phyloP scores from a whole-genome alignment of 1,140 invertebrate genomes.

The Wasmannia auropunctata region DNA sequence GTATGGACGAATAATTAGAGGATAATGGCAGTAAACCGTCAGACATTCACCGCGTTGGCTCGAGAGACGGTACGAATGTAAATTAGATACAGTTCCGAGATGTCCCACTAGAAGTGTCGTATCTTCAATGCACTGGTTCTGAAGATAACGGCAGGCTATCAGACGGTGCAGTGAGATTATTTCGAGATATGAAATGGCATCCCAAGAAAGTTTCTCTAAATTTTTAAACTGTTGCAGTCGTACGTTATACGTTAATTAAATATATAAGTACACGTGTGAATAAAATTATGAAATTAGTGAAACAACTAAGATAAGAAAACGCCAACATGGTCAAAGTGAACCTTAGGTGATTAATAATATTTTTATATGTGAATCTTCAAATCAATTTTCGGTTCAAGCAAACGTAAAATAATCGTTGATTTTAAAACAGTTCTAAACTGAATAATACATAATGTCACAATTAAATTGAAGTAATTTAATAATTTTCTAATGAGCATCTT shows the following conservation, averaged over 20 bases:
- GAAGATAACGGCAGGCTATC: slow-evolving; percentile 2
- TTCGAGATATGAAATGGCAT: neutral
- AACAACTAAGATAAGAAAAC: no score
- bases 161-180: slow-evolving; percentile 7
- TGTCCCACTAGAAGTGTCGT: slow-evolving; percentile 14
- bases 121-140: neutral
- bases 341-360: no score
- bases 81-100: slow-evolving; percentile 35
- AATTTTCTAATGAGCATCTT: no score
- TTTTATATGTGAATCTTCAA: no score
- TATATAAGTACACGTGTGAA: neutral
- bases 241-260: neutral
- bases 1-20: slow-evolving; percentile 52
- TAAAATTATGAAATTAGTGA: neutral
- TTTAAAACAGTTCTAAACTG: no score
- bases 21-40: slow-evolving; percentile 14
- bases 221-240: neutral
- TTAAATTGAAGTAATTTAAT: no score
- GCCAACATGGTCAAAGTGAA: no score
- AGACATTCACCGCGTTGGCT: slow-evolving; percentile 16
- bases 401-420: no score
- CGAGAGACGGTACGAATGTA: slow-evolving; percentile 36
- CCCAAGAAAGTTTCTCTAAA: neutral
- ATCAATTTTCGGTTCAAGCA: no score
- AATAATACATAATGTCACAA: no score